Evolutionary conservation across 2,888 invertebrate species (phyloP).

Genomic region (Anorthoa munda): DNA sequence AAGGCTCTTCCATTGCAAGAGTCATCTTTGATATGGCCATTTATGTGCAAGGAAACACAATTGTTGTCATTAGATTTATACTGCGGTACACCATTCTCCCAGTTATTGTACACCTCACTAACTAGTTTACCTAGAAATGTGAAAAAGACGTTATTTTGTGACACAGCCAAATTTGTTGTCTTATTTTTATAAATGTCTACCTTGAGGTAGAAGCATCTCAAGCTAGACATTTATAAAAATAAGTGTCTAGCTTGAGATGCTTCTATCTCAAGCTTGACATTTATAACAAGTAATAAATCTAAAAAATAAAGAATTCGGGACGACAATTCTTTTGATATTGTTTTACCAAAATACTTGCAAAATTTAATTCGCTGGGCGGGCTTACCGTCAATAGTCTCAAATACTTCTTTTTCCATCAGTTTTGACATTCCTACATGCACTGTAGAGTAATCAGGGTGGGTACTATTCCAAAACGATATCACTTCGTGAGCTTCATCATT

Average conservation of each 20-base stretch:
- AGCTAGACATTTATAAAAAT: no score
- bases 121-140: background rate
- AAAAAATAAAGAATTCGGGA: no score
- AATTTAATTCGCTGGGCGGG: background rate
- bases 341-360: no score
- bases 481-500: constrained; percentile 73
- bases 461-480: constrained; percentile 42
- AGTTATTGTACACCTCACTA: background rate
- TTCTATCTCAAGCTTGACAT: no score
- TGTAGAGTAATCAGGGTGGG: background rate
- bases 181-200: no score
- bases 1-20: background rate
- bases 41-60: background rate
- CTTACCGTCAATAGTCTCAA: constrained; percentile 74
- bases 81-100: background rate
- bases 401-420: constrained; percentile 74
- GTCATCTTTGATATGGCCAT: background rate
- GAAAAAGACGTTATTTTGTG: background rate
- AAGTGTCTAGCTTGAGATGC: no score
- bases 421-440: constrained; percentile 16
- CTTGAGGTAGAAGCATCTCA: no score
- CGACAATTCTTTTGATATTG: no score
- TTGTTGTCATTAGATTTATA: no score
- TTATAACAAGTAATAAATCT: no score
- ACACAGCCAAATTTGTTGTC: background rate